These are phyloP conservation scores for Pardalotus punctatus DNA, from an alignment of 2,113 vertebrate genomes.

Conservation along the genomic window DNA sequence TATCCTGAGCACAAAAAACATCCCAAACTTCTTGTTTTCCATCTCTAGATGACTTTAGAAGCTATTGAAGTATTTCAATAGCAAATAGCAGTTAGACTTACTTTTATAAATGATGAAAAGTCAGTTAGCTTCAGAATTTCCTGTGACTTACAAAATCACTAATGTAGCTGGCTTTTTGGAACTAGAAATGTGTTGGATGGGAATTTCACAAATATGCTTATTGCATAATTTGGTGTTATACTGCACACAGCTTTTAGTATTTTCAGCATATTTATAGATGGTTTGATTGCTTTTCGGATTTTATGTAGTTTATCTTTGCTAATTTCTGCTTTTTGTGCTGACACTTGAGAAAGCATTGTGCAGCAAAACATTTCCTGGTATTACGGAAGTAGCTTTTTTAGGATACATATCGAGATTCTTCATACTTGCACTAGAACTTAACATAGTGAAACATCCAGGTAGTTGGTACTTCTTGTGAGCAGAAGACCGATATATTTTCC, in stretches of 20 bases:
- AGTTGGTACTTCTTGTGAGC: neutral
- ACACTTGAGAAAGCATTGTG: neutral
- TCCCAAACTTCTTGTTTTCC: neutral
- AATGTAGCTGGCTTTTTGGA: neutral
- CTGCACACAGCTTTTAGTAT: neutral
- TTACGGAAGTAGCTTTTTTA: neutral
- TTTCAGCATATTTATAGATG: neutral
- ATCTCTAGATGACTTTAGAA: neutral
- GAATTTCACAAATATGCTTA: neutral
- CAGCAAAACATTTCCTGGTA: neutral
- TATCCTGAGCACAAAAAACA: neutral
- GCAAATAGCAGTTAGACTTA: neutral
- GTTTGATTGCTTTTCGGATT: neutral
- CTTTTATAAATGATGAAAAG: neutral
- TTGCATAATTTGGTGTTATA: neutral
- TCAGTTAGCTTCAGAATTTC: neutral
- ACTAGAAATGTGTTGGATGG: neutral
- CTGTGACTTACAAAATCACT: fast-evolving
- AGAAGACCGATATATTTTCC: neutral
- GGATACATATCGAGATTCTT: neutral
- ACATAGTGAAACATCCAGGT: fast-evolving
- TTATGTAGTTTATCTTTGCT: neutral
- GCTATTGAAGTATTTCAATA: neutral
- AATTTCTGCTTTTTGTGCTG: neutral
- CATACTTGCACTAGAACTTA: neutral